A percentile compares a stretch with the other conserved stretches of the same genome.
Evolutionary conservation across 2,113 vertebrate genomes (phyloP).

Genomic region (Lipophrys pholis): DNA sequence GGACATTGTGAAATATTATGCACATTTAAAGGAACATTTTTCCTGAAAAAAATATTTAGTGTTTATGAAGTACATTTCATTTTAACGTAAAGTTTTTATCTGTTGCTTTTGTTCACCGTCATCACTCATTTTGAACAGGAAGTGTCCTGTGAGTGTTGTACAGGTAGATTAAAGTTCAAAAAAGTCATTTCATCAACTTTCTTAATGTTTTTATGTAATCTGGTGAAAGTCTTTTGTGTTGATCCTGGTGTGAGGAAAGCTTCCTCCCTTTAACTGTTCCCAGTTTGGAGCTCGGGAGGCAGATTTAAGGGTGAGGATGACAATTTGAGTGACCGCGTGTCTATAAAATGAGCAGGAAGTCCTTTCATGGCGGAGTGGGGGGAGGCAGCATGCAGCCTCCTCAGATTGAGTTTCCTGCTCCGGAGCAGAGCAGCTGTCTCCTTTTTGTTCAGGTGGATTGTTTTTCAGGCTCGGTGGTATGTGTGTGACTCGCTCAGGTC

Average conservation of each 20-base stretch:
- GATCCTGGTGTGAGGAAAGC: background rate
- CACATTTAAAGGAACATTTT: no score
- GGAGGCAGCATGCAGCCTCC: slow-evolving; percentile 12
- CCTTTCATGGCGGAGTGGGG: background rate
- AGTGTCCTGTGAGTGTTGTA: no score
- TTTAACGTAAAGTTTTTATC: no score
- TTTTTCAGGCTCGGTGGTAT: slow-evolving; percentile 62
- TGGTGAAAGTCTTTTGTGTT: background rate
- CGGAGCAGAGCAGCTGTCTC: slow-evolving; percentile 65
- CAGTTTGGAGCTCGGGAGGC: slow-evolving; percentile 4
- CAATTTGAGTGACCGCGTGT: slow-evolving; percentile 11
- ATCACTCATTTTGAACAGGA: no score
- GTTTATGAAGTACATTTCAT: no score
- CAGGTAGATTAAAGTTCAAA: no score
- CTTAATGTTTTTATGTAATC: no score
- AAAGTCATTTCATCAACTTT: no score
- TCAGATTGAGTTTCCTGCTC: slow-evolving; percentile 47
- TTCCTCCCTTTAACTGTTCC: background rate
- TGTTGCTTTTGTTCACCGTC: no score
- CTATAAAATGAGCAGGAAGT: slow-evolving; percentile 51
- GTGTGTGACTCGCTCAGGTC: slow-evolving; percentile 38
- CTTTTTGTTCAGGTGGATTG: slow-evolving; percentile 70
- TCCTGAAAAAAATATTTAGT: no score
- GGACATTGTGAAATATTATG: no score
- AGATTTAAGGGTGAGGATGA: slow-evolving; percentile 22